phyloP scores from a whole-genome alignment of 1,140 invertebrate species.

The Agraylea sexmaculata region DNA sequence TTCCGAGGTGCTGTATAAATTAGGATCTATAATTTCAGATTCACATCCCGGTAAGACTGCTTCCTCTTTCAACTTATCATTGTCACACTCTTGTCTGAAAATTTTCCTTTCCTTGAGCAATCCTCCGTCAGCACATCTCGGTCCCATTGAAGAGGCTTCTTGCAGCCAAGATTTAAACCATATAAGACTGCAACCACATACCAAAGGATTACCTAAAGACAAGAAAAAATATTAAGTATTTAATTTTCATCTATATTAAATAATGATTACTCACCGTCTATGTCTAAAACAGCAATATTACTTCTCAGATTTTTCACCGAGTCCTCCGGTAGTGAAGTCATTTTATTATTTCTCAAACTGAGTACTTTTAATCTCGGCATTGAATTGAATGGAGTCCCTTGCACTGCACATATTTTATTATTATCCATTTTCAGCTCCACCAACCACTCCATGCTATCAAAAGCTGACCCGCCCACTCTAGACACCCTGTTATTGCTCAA shows the following conservation, averaged over 20 bases:
- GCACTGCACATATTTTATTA: slow-evolving; percentile 58
- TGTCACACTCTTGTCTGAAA: slow-evolving; percentile 51
- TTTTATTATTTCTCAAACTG: slow-evolving; percentile 64
- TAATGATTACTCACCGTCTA: slow-evolving; percentile 54
- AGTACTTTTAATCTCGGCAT: slow-evolving; percentile 72
- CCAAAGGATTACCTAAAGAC: slow-evolving; percentile 63
- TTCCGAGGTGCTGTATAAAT: slow-evolving; percentile 36
- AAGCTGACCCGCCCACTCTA: slow-evolving; percentile 49
- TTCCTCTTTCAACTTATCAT: slow-evolving; percentile 38
- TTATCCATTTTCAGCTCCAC: slow-evolving; percentile 72
- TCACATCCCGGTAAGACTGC: slow-evolving; percentile 50
- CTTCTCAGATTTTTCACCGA: slow-evolving; percentile 62
- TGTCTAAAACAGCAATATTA: slow-evolving; percentile 71
- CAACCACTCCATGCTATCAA: slow-evolving; percentile 66
- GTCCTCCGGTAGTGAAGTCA: slow-evolving; percentile 60
- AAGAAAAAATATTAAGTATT: slow-evolving; percentile 12
- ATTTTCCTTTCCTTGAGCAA: slow-evolving; percentile 57
- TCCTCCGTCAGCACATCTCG: slow-evolving; percentile 62
- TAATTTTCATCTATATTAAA: neutral
- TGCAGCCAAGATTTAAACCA: slow-evolving; percentile 74
- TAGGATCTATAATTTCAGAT: slow-evolving; percentile 44
- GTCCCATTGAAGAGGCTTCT: slow-evolving; percentile 55
- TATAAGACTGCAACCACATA: slow-evolving; percentile 65
- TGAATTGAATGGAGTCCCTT: slow-evolving; percentile 61
- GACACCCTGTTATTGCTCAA: slow-evolving; percentile 66